Evolutionary conservation across 2,113 vertebrate species (phyloP), one percentile per base, ranked within the genome.

Genomic region (Sus scrofa): DNA sequence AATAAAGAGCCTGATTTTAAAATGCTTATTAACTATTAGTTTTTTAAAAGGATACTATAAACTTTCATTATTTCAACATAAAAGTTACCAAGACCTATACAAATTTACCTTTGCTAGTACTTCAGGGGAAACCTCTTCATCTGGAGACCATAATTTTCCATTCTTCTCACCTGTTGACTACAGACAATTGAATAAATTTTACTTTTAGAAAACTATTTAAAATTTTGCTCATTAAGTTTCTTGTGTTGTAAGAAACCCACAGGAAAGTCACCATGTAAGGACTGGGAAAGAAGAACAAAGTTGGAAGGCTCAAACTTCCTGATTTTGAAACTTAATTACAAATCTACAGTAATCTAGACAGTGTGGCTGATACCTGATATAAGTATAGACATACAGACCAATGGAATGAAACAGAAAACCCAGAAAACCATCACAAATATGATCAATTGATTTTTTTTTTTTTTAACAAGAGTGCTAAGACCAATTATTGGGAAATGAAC

Each of bases 61-160:
- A 93, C 8, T 52, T 74, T 86, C 50, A 58, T 75, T 84, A 93
- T 83, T 84, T 82, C 18, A 90, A 90, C 13, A 52, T 44, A 89
- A 82, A 88, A 30, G 32, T 34, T 75, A 94, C 44, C 3, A 96
- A 82, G 58, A 89, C n/a, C 67, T 86, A 86, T 24, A 78, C 39
- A 81, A 96, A 91, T 94, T 97, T 98, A 99, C 99, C 98, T 99
- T 99, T 91, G 99, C 99, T 96, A 99, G 98, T 91, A 99, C 99
- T 98, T 99, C 99, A 92, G 99, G 99, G 78, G 99, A 99, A 96
- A 99, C 99, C 92, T 99, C 99, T 96, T 99, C 99, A 98, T 99
- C 99, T 3, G 99, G 98, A 93, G 99, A 99, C 99, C 99, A 99
- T 56, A 99, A 99, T 98, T 99, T 99, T 62, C 99, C 99, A 97